Evolutionary conservation across 1,140 invertebrate genomes (phyloP).

Genomic region (Eriocheir sinensis): DNA sequence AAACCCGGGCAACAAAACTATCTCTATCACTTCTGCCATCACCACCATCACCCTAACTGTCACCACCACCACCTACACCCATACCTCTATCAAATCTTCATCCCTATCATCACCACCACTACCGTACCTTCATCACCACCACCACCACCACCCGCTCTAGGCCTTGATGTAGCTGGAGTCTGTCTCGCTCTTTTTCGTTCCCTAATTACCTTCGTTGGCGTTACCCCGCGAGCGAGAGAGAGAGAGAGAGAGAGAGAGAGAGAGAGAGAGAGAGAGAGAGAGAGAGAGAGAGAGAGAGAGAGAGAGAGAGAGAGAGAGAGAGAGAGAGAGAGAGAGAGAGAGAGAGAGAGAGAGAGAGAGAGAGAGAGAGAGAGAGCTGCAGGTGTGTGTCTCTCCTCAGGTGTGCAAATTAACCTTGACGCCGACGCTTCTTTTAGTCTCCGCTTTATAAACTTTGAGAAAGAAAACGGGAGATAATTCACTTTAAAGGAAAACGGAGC

Average conservation of each 20-base stretch:
- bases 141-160: background rate
- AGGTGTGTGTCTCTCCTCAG: too few relatives aligned
- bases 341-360: background rate
- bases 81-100: background rate
- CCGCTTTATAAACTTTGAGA: too few relatives aligned
- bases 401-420: too few relatives aligned
- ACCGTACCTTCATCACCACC: background rate
- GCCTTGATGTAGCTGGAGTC: background rate
- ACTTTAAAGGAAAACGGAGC: too few relatives aligned
- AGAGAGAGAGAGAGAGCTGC: background rate
- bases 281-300: constrained; percentile 52
- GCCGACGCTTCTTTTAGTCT: too few relatives aligned
- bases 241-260: constrained; percentile 45
- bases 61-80: background rate
- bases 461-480: too few relatives aligned
- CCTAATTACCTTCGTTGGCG: background rate
- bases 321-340: background rate
- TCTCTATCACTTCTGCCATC: too few relatives aligned
- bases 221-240: background rate
- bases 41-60: too few relatives aligned
- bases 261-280: constrained; percentile 44
- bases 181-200: background rate
- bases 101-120: background rate
- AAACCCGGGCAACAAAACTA: too few relatives aligned
- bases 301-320: constrained; percentile 52